A percentile compares a stretch with the other conserved stretches of the same genome.
These are phyloP conservation scores for Sebastes minor DNA, from an alignment of 2,797 vertebrate genomes.

Conservation along the genomic window DNA sequence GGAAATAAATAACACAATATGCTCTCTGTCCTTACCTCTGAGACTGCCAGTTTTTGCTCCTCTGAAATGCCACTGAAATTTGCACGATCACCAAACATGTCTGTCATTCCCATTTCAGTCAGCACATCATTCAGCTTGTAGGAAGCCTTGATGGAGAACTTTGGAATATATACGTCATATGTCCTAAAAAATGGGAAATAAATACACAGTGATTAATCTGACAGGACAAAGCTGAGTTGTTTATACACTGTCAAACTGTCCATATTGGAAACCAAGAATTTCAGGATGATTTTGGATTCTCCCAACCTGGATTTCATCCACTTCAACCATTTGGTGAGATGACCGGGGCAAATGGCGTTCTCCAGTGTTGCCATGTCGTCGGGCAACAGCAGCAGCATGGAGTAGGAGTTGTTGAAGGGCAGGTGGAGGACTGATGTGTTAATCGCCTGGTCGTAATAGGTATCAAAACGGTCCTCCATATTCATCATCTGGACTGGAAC, in stretches of 20 bases:
- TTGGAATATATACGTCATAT: conserved; percentile 70
- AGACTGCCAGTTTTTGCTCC: conserved; percentile 52
- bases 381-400: conserved; percentile 81
- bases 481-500: conserved; percentile 83
- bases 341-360: conserved; percentile 39
- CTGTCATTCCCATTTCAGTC: conserved; percentile 77
- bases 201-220: background rate
- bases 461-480: background rate
- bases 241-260: background rate
- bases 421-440: conserved; percentile 75
- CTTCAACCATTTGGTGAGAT: conserved; percentile 77
- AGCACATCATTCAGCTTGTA: conserved; percentile 70
- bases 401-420: conserved; percentile 76
- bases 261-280: background rate
- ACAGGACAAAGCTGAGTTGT: background rate
- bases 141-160: conserved; percentile 80
- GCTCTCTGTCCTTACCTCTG: conserved; percentile 63
- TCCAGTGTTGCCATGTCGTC: conserved; percentile 70
- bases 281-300: background rate
- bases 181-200: conserved; percentile 35
- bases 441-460: conserved; percentile 63
- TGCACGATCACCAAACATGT: conserved; percentile 75
- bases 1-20: background rate
- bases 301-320: conserved; percentile 64
- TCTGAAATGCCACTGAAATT: conserved; percentile 78